Evolutionary conservation across 92 coral and sea anemone species (phyloP), one percentile per base, ranked within the genome.

Genomic region (Epizoanthus rinbou): DNA sequence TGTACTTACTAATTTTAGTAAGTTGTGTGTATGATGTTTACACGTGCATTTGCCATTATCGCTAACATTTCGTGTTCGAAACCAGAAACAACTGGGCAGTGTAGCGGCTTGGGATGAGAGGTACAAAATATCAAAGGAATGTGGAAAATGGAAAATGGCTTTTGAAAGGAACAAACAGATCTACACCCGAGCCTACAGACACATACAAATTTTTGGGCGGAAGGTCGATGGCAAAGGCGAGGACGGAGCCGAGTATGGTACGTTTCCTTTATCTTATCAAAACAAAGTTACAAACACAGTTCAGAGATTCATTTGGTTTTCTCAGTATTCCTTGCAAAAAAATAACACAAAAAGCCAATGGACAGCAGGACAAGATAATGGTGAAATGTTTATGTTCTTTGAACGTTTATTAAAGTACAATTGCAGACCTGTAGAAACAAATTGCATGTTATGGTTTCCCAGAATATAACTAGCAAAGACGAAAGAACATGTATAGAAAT

Each of bases 151-250:
- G 82, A 15, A 21, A 39, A 78, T 59, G 41, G 59, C 16, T 28
- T 78, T 78, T 11, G 23, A 43, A 57, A 19, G 19, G 15, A 23
- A 78, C 58, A 78, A 22, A 39, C 70, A 78, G 47, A 78, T 78
- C 13, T 63, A 39, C 45, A 59, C 82, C 14, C 82, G 82, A 41
- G 43, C 47, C 56, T 21, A 52, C 25, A 25, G 7, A 22, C 57
- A 19, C 57, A 62, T 78, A 16, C 82, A 78, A 45, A 78, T 78
- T 57, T 60, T 60, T 21, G 82, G 82, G 37, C 69, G 82, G 50
- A 78, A 41, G 18, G 50, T 78, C 9, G 82, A 59, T 6, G 11
- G 58, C 22, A 78, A 78, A 59, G 82, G 82, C 18, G 37, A 62
- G 47, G 82, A 78, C 39, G 82, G 82, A 3, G 82, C 71, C 1